Evolutionary conservation across 2,797 vertebrate genomes (phyloP).

Genomic region (Sciurus vulgaris): DNA sequence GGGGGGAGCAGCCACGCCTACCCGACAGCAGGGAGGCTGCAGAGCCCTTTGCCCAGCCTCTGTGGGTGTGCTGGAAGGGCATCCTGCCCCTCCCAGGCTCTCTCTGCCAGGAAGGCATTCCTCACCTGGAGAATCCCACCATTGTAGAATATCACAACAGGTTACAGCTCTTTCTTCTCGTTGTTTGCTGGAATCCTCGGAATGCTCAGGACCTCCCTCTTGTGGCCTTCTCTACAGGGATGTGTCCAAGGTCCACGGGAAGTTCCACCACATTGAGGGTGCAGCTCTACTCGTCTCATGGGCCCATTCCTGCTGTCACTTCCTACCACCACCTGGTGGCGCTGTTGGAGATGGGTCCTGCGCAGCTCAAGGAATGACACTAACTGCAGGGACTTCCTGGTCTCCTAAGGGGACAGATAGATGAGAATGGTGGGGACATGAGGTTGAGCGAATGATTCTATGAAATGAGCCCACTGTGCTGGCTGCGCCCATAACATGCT

Average conservation of each 20-base stretch:
- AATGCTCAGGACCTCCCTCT: background rate
- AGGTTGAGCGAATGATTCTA: no score
- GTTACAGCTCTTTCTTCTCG: no score
- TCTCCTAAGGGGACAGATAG: background rate
- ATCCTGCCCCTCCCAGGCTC: background rate
- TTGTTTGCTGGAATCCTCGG: background rate
- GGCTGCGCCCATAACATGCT: no score
- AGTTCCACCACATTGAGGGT: background rate
- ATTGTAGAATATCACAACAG: background rate
- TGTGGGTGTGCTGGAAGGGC: background rate
- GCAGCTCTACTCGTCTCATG: background rate
- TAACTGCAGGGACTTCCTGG: accelerated
- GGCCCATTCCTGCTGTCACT: background rate
- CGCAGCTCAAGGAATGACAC: background rate
- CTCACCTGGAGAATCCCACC: background rate
- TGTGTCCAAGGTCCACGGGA: background rate
- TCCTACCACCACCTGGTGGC: background rate
- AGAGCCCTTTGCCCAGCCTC: background rate
- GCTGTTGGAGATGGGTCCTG: background rate
- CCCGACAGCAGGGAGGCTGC: background rate
- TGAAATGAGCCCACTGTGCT: no score
- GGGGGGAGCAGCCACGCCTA: background rate
- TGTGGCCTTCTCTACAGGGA: background rate
- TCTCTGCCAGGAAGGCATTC: background rate
- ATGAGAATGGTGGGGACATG: no score